phyloP scores from a whole-genome alignment of 2,797 vertebrate genomes.

The Caiman crocodilus region DNA sequence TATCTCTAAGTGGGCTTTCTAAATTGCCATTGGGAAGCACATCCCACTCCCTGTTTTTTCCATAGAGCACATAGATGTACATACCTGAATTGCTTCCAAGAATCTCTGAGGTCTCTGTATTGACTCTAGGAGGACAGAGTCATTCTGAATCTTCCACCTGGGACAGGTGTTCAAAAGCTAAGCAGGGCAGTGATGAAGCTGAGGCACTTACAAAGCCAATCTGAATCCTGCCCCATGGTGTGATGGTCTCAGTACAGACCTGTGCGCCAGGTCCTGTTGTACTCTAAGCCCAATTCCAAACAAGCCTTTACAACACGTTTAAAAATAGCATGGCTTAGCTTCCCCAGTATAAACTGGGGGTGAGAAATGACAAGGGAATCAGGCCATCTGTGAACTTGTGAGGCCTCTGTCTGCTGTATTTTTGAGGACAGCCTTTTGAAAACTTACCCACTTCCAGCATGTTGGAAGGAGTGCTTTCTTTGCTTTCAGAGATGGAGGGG shows the following conservation, averaged over 20 bases:
- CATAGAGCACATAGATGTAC: no score
- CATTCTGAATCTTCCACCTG: no score
- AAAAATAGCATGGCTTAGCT: neutral
- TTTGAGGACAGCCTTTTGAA: slow-evolving; percentile 1
- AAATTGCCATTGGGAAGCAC: no score
- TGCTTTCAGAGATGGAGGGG: neutral
- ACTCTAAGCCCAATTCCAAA: neutral
- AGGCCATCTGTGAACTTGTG: neutral
- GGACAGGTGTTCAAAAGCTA: no score
- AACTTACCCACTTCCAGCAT: neutral
- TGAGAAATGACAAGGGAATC: neutral
- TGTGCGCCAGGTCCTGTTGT: neutral
- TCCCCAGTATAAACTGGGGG: neutral
- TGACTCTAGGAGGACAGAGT: no score
- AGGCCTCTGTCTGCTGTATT: neutral
- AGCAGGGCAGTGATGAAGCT: no score
- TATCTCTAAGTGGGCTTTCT: no score
- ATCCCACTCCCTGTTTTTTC: no score
- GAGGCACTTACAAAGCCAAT: no score
- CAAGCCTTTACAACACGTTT: neutral
- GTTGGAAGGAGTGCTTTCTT: neutral
- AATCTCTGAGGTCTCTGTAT: no score
- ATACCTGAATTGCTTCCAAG: no score
- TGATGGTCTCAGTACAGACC: neutral
- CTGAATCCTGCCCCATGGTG: neutral